Percentiles rank a stretch among this genome's conserved stretches.
phyloP scores from a whole-genome alignment of 2,113 vertebrate species.

The Caloenas nicobarica region DNA sequence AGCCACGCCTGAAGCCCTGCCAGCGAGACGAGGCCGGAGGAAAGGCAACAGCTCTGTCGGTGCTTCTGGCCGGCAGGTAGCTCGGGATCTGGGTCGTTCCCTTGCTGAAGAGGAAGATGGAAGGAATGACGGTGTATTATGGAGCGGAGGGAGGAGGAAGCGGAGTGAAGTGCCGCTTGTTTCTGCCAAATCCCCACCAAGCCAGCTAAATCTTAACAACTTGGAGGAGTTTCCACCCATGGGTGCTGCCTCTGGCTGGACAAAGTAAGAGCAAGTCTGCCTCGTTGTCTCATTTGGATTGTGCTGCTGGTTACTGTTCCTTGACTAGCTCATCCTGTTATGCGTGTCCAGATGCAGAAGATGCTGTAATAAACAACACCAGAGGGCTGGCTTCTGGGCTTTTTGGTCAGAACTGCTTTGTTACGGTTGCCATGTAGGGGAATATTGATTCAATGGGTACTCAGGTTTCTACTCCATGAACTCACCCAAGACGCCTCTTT shows the following conservation, averaged over 20 bases:
- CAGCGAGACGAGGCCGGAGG: slow-evolving; percentile 74
- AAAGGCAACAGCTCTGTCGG: slow-evolving; percentile 57
- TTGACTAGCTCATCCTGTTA: neutral
- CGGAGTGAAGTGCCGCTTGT: slow-evolving; percentile 53
- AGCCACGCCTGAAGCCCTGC: slow-evolving; percentile 70
- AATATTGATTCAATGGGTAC: neutral
- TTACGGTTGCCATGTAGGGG: fast-evolving
- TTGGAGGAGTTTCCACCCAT: slow-evolving; percentile 97
- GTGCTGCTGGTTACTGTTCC: neutral
- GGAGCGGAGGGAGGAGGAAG: slow-evolving; percentile 70
- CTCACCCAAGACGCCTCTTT: neutral
- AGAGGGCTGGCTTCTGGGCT: neutral
- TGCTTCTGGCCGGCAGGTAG: slow-evolving; percentile 61
- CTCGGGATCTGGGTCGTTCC: slow-evolving; percentile 72
- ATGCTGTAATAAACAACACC: neutral
- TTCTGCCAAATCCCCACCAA: slow-evolving; percentile 68
- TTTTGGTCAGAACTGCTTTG: neutral
- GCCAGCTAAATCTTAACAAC: slow-evolving; percentile 89
- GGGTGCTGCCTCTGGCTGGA: slow-evolving; percentile 73
- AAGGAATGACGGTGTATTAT: slow-evolving; percentile 53
- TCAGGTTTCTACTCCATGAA: neutral
- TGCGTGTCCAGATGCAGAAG: neutral
- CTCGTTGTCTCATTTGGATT: neutral
- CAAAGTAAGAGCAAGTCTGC: slow-evolving; percentile 73
- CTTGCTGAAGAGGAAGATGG: slow-evolving; percentile 74